A percentile compares a stretch with the other conserved stretches of the same genome.
Conservation (phyloP, 2,888 invertebrate species). For the Ichneumoninae sp. region DNA sequence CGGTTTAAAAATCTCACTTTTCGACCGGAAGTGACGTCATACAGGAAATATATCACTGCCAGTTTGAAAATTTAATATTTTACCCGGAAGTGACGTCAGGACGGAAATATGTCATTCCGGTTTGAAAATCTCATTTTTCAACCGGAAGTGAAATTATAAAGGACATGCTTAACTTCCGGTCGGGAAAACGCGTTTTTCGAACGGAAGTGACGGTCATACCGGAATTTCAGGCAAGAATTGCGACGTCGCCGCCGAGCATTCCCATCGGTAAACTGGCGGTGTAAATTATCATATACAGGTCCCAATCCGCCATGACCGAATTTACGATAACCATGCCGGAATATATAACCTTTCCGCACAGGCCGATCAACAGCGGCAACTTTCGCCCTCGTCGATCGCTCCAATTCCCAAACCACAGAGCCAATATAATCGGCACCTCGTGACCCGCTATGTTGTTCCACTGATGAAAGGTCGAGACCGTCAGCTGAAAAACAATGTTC, state of each 20-base stretch:
- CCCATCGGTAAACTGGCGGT: constrained; percentile 92
- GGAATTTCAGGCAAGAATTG: constrained; percentile 89
- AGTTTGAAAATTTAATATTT: no score
- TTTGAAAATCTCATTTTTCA: no score
- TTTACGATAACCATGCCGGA: constrained; percentile 91
- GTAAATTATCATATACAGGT: constrained; percentile 90
- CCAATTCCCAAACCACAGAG: constrained; percentile 93
- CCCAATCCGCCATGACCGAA: constrained; percentile 88
- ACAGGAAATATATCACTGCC: no score
- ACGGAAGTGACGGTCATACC: no score
- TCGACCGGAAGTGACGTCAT: background rate
- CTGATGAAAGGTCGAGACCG: constrained; percentile 91
- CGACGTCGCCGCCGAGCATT: constrained; percentile 91
- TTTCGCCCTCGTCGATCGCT: constrained; percentile 93
- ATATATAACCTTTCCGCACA: constrained; percentile 91
- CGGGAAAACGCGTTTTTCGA: no score
- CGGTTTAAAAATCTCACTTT: background rate
- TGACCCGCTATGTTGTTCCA: constrained; percentile 92
- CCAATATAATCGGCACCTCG: constrained; percentile 90
- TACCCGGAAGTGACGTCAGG: no score
- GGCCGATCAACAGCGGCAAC: constrained; percentile 89
- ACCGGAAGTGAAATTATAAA: no score
- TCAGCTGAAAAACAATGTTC: constrained; percentile 85
- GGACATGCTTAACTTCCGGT: no score
- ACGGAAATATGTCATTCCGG: no score